Conservation (phyloP, 2,888 invertebrate genomes). For the Clepsis dumicolana region DNA sequence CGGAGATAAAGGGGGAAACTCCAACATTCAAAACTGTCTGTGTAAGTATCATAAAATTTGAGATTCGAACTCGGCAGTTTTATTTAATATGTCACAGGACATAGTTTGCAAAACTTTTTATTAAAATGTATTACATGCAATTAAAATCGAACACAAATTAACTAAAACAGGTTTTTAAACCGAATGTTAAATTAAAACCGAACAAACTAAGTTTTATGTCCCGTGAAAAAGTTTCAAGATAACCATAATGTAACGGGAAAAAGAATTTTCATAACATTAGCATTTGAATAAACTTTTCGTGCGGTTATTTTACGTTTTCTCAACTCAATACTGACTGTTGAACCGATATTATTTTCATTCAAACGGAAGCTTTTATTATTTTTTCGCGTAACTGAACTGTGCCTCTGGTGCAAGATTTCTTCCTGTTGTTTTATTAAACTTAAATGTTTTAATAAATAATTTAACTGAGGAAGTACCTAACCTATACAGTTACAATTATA, state of each 20-base stretch:
- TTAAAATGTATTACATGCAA: no score
- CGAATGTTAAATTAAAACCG: no score
- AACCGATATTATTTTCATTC: slow-evolving; percentile 17
- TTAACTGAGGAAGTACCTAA: no score
- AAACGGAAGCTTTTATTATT: slow-evolving; percentile 19
- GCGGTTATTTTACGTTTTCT: slow-evolving; percentile 29
- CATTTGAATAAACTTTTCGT: slow-evolving; percentile 38
- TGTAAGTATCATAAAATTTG: no score
- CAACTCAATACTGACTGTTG: slow-evolving; percentile 15
- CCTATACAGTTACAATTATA: no score
- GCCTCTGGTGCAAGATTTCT: neutral
- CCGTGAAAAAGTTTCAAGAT: slow-evolving; percentile 21
- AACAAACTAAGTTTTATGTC: slow-evolving; percentile 2
- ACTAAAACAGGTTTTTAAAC: no score
- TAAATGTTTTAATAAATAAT: neutral
- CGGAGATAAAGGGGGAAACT: no score
- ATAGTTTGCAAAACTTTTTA: no score
- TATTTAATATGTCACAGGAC: no score
- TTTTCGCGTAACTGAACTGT: neutral
- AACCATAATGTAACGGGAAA: slow-evolving; percentile 24
- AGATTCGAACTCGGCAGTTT: no score
- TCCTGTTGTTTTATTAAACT: neutral
- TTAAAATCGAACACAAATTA: no score
- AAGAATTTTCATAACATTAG: slow-evolving; percentile 37
- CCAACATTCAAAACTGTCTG: no score